A percentile compares a stretch with the other conserved stretches of the same genome.
These are phyloP conservation scores for Xestia ashworthii DNA, from an alignment of 2,888 invertebrate genomes.

Conservation along the genomic window DNA sequence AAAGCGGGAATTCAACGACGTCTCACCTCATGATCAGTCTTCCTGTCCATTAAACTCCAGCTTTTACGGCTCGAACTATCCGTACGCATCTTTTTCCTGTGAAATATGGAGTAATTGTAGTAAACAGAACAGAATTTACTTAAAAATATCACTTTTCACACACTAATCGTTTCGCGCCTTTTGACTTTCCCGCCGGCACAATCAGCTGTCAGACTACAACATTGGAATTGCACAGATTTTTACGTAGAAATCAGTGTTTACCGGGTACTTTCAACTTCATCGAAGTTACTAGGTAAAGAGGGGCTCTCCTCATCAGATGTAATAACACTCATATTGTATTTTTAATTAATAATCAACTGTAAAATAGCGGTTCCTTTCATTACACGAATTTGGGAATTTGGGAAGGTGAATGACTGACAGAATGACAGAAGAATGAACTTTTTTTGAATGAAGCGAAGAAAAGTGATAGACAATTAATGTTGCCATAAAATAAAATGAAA, in stretches of 20 bases:
- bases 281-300: constrained; percentile 67
- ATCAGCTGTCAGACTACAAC: constrained; percentile 86
- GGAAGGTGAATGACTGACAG: constrained; percentile 30
- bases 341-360: constrained; percentile 52
- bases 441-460: constrained; percentile 1
- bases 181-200: constrained; percentile 86
- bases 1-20: constrained; percentile 78
- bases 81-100: constrained; percentile 82
- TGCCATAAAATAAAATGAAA: constrained; percentile 2
- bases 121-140: constrained; percentile 17
- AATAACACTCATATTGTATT: constrained; percentile 76
- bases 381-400: constrained; percentile 26
- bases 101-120: constrained; percentile 65
- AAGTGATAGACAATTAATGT: constrained; percentile 21
- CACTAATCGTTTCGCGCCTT: constrained; percentile 81
- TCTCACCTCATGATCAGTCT: constrained; percentile 85
- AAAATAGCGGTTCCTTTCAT: constrained; percentile 33
- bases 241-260: constrained; percentile 68
- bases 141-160: constrained; percentile 49
- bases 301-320: constrained; percentile 75
- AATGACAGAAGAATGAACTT: constrained; percentile 5
- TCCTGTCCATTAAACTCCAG: constrained; percentile 87
- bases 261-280: constrained; percentile 81
- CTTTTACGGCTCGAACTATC: constrained; percentile 81
- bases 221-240: constrained; percentile 63